Conservation (phyloP, 2,797 vertebrate species). For the Micromesistius poutassou region DNA sequence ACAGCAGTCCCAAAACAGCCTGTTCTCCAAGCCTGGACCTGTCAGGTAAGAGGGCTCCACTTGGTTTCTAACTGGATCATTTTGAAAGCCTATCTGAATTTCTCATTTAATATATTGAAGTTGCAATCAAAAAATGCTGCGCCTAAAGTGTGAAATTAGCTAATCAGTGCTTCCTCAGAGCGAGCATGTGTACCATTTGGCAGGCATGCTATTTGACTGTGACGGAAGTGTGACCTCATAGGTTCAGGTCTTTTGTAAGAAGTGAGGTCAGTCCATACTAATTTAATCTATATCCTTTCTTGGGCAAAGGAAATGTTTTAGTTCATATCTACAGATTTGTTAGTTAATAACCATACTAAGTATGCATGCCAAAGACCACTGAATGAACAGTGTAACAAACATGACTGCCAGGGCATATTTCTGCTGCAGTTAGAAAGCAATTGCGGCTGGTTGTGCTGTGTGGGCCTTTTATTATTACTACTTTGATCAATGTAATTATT, state of each 20-base stretch:
- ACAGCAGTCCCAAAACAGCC: constrained; percentile 75
- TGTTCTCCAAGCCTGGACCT: constrained; percentile 85
- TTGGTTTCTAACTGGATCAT: background rate
- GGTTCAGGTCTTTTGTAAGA: background rate
- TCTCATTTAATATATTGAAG: background rate
- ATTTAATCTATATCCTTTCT: background rate
- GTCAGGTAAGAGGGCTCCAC: constrained; percentile 69
- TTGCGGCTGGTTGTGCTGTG: background rate
- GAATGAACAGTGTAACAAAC: background rate
- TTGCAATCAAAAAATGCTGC: background rate
- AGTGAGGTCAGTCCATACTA: background rate
- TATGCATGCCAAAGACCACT: no score
- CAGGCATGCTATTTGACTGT: background rate
- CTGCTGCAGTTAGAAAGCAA: background rate
- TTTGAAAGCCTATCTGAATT: background rate
- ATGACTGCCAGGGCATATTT: background rate
- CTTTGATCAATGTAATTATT: background rate
- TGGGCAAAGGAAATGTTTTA: background rate
- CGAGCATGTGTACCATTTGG: background rate
- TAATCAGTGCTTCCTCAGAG: background rate
- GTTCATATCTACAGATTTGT: background rate
- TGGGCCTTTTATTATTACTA: background rate
- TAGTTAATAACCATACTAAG: no score
- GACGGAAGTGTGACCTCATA: background rate
- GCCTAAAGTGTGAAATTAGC: background rate